Evolutionary conservation across 2,888 invertebrate species (phyloP).

Genomic region (Synergus itoensis): DNA sequence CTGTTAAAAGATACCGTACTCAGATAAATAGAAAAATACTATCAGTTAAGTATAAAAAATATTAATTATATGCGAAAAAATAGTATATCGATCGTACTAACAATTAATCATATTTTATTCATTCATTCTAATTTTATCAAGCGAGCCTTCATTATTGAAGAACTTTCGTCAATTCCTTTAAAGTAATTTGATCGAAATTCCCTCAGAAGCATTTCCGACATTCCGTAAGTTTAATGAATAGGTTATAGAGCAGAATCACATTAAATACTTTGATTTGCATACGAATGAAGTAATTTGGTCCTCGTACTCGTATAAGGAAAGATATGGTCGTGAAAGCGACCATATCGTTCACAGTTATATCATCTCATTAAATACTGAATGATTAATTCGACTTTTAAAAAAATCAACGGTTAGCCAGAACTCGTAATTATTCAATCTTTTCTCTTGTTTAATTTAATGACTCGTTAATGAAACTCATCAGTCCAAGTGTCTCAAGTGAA

Average conservation of each 20-base stretch:
- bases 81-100: neutral
- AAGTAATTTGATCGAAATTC: conserved; percentile 33
- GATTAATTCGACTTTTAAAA: neutral
- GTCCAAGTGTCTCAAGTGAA: neutral
- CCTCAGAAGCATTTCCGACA: conserved; percentile 4
- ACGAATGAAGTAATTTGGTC: conserved; percentile 8
- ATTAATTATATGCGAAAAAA: neutral
- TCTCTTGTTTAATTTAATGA: neutral
- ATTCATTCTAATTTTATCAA: conserved; percentile 5
- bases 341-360: neutral
- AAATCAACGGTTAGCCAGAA: neutral
- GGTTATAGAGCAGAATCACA: conserved; percentile 28
- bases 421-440: neutral
- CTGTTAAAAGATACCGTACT: neutral
- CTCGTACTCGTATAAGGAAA: neutral
- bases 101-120: neutral
- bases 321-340: neutral
- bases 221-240: conserved; percentile 31
- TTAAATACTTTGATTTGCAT: conserved; percentile 23
- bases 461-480: neutral
- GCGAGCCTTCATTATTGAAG: neutral
- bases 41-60: neutral
- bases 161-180: conserved; percentile 11
- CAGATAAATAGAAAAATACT: neutral
- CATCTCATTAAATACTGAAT: neutral